These are phyloP conservation scores for Peromyscus eremicus DNA, from an alignment of 2,797 vertebrate species.

Conservation along the genomic window DNA sequence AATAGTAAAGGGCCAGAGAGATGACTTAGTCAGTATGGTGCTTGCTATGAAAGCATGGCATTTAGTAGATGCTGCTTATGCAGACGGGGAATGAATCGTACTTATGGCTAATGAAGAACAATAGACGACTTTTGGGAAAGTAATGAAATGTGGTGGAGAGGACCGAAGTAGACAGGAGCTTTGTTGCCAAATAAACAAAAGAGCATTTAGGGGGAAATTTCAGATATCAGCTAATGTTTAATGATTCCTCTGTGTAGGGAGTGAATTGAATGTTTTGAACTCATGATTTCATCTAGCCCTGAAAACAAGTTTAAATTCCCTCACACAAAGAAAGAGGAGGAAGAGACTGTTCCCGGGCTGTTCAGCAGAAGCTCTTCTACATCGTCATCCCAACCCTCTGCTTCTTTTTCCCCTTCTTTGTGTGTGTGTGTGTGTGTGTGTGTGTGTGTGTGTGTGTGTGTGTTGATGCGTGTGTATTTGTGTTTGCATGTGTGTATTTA, in stretches of 20 bases:
- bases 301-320: conserved; percentile 31
- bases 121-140: background rate
- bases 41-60: background rate
- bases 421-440: background rate
- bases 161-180: background rate
- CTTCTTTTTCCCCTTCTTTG: background rate
- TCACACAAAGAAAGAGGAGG: conserved; percentile 38
- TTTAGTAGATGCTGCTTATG: background rate
- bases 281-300: conserved; percentile 7
- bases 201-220: conserved; percentile 14
- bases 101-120: conserved; percentile 43
- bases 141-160: conserved; percentile 13
- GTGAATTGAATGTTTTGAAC: conserved; percentile 18
- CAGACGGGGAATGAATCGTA: conserved; percentile 20
- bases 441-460: background rate
- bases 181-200: conserved; percentile 37
- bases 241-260: conserved; percentile 17
- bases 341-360: conserved; percentile 39
- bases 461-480: background rate
- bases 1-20: background rate
- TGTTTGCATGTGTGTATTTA: background rate
- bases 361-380: conserved; percentile 29
- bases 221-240: conserved; percentile 20
- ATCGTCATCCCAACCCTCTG: background rate
- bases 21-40: background rate